Base-by-base conservation (phyloP, 2,888 invertebrate species). In the Zygothrica quintamaculata region DNA sequence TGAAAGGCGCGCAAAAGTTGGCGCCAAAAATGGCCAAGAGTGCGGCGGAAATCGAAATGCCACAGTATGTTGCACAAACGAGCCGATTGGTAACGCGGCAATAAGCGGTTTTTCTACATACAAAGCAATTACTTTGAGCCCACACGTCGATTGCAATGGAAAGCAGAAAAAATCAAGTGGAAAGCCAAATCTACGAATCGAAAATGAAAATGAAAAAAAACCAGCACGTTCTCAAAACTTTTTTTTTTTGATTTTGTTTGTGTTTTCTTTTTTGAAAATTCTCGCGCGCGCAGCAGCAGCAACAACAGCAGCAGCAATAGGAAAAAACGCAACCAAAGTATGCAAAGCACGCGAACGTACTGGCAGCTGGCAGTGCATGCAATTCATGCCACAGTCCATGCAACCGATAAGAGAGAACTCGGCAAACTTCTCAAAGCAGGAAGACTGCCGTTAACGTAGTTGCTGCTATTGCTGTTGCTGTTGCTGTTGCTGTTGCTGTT, bases 331-430 rank as follows among this genome's bases (percentile, higher is more conserved):
- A 88, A 88, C 89, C 89, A 89, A 89, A 84, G 88, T 88, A 89
- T 88, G 88, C 88, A 84, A 89, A 86, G 89, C 88, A 89, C 89
- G 89, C 88, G 89, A 88, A 78, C 89, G 85, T 88, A 89, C 89
- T 89, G 89, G 79, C 76, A 75, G 40, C 79, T 71, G 75, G 71
- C 67, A 50, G 51, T 55, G 48, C 65, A 57, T 72, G 58, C 70
- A 72, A 69, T 65, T 65, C 75, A 72, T 77, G 70, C 59, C 51
- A 65, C 56, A 69, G 18, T 22, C 29, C 61, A 70, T 76, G 73
- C 75, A 65, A 60, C 56, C 44, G 58, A 40, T 69, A 65, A 69
- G 61, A 65, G 76, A 81, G 77, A 81, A 76, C 87, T 77, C 85
- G 67, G 69, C 73, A 57, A 77, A 81, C 66, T 81, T 76, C 79